phyloP scores from a whole-genome alignment of 2,888 invertebrate genomes.

The Thymelicus sylvestris region DNA sequence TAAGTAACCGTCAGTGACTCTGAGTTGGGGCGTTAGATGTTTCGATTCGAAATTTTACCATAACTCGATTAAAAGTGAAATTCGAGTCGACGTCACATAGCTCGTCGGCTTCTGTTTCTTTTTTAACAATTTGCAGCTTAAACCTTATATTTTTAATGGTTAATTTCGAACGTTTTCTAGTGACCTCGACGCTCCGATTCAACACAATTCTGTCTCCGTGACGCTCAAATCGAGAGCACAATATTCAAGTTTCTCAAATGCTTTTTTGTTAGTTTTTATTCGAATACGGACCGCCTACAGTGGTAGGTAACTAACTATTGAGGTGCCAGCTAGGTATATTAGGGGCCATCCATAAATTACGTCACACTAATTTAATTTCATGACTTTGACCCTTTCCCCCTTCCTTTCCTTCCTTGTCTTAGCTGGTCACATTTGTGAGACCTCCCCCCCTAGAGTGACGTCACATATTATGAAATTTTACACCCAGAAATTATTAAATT shows the following conservation, averaged over 20 bases:
- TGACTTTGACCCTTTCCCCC: too few relatives aligned
- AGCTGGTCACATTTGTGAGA: too few relatives aligned
- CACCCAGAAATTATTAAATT: too few relatives aligned
- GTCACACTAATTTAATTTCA: too few relatives aligned
- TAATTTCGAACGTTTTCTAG: constrained; percentile 44
- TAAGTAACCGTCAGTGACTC: too few relatives aligned
- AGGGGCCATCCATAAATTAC: too few relatives aligned
- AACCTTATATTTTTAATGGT: constrained; percentile 29
- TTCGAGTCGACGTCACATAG: constrained; percentile 13
- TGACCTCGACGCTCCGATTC: constrained; percentile 48
- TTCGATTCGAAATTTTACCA: too few relatives aligned
- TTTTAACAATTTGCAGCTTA: background rate
- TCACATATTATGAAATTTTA: too few relatives aligned
- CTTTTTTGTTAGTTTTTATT: constrained; percentile 26
- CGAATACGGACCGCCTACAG: constrained; percentile 3
- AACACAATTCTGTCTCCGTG: constrained; percentile 49
- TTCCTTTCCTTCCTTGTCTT: too few relatives aligned
- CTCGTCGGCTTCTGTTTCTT: too few relatives aligned
- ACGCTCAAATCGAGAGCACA: constrained; percentile 60
- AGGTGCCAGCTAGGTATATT: constrained; percentile 16
- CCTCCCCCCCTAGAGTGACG: too few relatives aligned
- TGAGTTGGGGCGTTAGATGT: too few relatives aligned
- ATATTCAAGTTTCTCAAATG: constrained; percentile 30
- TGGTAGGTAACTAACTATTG: background rate
- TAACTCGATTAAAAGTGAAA: constrained; percentile 32